Conservation (phyloP, 37 sponge, comb jelly and placozoan genomes). For the Ianthella basta region DNA sequence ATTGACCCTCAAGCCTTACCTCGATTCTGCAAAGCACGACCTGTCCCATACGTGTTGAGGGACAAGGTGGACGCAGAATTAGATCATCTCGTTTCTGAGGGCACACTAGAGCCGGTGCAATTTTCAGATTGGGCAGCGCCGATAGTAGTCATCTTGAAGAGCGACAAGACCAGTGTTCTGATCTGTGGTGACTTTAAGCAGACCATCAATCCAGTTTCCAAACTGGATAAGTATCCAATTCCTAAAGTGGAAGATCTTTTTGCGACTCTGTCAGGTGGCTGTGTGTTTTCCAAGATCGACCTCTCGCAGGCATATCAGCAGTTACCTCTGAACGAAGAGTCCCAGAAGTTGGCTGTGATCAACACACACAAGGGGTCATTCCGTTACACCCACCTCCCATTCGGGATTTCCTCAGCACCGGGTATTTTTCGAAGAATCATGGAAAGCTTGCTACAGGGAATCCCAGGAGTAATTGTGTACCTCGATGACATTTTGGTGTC, state of each 20-base stretch:
- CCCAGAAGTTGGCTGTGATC: slow-evolving; percentile 29
- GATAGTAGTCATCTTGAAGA: slow-evolving; percentile 46
- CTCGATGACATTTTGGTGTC: slow-evolving; percentile 47
- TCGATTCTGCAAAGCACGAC: slow-evolving; percentile 1
- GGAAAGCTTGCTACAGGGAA: slow-evolving; percentile 46
- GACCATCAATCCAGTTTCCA: slow-evolving; percentile 1
- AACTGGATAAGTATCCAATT: not conserved
- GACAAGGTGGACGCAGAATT: slow-evolving; percentile 34
- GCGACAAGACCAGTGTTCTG: slow-evolving; percentile 27
- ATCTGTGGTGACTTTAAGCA: slow-evolving; percentile 58
- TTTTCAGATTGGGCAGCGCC: slow-evolving; percentile 53
- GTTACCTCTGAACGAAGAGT: slow-evolving; percentile 16
- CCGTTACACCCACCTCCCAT: slow-evolving; percentile 31
- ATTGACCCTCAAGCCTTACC: not conserved
- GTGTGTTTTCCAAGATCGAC: slow-evolving; percentile 46
- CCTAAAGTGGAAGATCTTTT: slow-evolving; percentile 14
- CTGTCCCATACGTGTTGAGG: slow-evolving; percentile 31
- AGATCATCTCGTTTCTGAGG: slow-evolving; percentile 26
- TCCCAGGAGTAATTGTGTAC: slow-evolving; percentile 34
- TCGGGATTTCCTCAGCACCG: slow-evolving; percentile 39
- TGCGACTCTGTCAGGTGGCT: not conserved
- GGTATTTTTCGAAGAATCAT: slow-evolving; percentile 39
- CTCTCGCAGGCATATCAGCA: slow-evolving; percentile 40
- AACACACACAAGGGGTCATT: slow-evolving; percentile 40
- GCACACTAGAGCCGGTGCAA: slow-evolving; percentile 39